Base-by-base conservation (phyloP, 1,140 invertebrate species). In the Campoletis sonorensis region DNA sequence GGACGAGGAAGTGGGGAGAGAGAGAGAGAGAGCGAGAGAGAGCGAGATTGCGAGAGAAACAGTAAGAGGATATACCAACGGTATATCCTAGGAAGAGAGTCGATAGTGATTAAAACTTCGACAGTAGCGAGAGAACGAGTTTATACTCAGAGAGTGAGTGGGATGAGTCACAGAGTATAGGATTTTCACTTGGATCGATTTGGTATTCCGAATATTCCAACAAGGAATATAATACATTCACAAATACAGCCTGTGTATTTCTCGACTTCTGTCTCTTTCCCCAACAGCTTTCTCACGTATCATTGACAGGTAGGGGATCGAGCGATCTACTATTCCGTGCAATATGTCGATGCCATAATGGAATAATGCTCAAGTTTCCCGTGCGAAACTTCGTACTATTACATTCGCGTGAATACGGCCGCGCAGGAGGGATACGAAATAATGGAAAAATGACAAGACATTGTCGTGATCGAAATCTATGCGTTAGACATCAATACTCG, bases 31-130 rank as follows among this genome's bases (percentile, higher is more conserved):
- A n/a, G n/a, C n/a, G n/a, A n/a, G n/a, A n/a, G n/a, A n/a, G n/a
- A n/a, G n/a, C n/a, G n/a, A n/a, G n/a, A n/a, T n/a, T n/a, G n/a
- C n/a, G n/a, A n/a, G n/a, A n/a, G n/a, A n/a, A 81, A 45, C n/a
- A 72, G 13, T 21, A 37, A 23, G 51, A 61, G 10, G 51, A 61
- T 76, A 61, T 76, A 75, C 40, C 13, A n/a, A 21, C 61, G 26
- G 73, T 75, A 75, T 45, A 23, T 51, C 33, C 33, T 21, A 11
- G 2, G 49, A 61, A 81, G 77, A 86, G 30, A 89, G 88, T 88
- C 87, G 88, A 90, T 90, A 89, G 89, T 89, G 87, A 89, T 90
- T 89, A 89, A 89, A 90, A 90, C 88, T 90, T 90, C 84, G 84
- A 86, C 88, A 88, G 88, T 84, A 51, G 27, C 73, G 23, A 88